phyloP scores from a whole-genome alignment of 2,888 invertebrate species.

The Entomobrya proxima region DNA sequence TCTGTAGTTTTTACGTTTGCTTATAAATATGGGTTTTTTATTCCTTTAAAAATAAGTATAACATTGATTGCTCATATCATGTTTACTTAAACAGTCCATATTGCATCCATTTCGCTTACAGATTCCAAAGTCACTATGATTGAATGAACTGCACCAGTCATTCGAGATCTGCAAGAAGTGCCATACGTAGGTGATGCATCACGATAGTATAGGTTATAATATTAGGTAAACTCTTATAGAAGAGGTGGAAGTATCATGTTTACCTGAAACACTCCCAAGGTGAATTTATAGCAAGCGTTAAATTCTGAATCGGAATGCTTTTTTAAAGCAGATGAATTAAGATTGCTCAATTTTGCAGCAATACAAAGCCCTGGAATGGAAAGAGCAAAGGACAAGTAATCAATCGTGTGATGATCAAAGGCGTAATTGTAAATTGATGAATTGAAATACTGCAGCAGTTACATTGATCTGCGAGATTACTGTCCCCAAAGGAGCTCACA shows the following conservation, averaged over 20 bases:
- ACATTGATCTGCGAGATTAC: background rate
- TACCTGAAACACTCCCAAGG: conserved; percentile 46
- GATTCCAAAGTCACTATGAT: background rate
- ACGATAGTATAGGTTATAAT: background rate
- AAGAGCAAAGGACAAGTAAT: background rate
- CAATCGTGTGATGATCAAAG: no score
- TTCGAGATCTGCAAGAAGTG: conserved; percentile 31
- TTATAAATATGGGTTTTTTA: background rate
- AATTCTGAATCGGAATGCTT: background rate
- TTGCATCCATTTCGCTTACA: conserved; percentile 37
- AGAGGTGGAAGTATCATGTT: background rate
- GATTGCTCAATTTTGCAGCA: conserved; percentile 15
- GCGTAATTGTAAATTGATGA: no score
- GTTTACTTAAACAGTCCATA: conserved; percentile 37
- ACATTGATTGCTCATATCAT: background rate
- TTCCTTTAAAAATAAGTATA: no score
- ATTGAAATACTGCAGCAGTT: background rate
- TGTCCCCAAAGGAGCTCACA: background rate
- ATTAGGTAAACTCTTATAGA: background rate
- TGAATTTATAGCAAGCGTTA: background rate
- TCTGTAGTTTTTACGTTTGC: background rate
- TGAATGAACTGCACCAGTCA: conserved; percentile 30
- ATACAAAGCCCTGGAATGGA: conserved; percentile 18
- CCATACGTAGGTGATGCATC: no score
- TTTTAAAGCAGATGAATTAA: background rate